Evolutionary conservation across 2,888 invertebrate genomes (phyloP).

Genomic region (Tigriopus californicus): DNA sequence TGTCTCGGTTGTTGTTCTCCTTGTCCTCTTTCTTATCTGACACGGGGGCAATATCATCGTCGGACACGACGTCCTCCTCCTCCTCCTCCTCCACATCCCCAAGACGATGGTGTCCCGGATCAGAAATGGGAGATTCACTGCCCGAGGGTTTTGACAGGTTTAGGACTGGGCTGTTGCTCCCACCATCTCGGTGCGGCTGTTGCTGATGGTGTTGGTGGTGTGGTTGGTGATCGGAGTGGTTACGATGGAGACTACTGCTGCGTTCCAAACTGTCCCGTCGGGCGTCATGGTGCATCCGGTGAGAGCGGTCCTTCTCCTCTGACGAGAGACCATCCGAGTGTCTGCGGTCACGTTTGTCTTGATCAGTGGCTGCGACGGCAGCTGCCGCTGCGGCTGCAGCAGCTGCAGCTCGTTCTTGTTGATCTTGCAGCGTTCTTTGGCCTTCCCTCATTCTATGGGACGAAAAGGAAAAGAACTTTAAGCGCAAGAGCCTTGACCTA

Average conservation of each 20-base stretch:
- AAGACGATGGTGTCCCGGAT: background rate
- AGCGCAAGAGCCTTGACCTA: too few species aligned
- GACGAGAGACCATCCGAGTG: too few species aligned
- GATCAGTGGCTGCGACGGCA: too few species aligned
- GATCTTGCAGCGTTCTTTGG: background rate
- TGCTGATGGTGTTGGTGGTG: slow-evolving; percentile 2
- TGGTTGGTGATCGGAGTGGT: background rate
- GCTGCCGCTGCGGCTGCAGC: background rate
- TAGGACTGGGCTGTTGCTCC: background rate
- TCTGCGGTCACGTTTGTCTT: too few species aligned
- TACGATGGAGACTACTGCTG: too few species aligned
- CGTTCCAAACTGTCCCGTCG: too few species aligned
- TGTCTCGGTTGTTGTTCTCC: slow-evolving; percentile 1
- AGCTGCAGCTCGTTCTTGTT: background rate
- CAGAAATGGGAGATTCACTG: background rate
- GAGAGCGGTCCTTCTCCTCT: too few species aligned
- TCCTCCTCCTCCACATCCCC: background rate
- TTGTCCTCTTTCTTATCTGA: slow-evolving; percentile 7
- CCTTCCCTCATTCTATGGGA: slow-evolving; percentile 9
- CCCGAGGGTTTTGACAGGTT: slow-evolving; percentile 2
- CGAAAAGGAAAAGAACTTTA: too few species aligned
- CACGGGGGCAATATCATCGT: background rate
- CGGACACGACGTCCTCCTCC: slow-evolving; percentile 4
- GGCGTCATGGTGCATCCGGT: too few species aligned
- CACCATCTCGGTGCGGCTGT: background rate